A percentile compares a stretch with the other conserved stretches of the same genome.
Evolutionary conservation across 2,797 vertebrate species (phyloP).

Genomic region (Adelosebastes latens): DNA sequence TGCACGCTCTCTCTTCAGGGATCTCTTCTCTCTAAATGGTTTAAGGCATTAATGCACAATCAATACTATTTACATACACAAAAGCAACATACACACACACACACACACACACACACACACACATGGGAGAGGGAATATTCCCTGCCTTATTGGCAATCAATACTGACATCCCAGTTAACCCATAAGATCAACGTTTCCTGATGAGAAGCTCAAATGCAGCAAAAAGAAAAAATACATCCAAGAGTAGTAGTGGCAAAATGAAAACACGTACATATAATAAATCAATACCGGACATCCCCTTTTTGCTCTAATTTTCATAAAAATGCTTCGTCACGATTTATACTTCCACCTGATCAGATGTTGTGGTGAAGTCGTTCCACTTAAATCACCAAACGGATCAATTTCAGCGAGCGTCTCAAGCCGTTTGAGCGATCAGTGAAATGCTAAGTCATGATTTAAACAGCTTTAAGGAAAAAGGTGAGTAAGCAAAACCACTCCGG

Average conservation of each 20-base stretch:
- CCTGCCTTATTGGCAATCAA: slow-evolving; percentile 11
- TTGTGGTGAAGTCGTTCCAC: background rate
- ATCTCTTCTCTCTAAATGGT: background rate
- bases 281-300: background rate
- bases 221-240: background rate
- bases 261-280: background rate
- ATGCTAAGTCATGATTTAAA: background rate
- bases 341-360: background rate
- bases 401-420: background rate
- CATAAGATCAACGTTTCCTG: background rate
- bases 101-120: background rate
- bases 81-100: background rate
- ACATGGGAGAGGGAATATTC: background rate
- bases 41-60: slow-evolving; percentile 22
- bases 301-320: background rate
- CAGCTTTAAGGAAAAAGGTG: background rate
- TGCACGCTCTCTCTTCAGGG: background rate
- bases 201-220: background rate
- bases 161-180: background rate
- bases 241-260: background rate
- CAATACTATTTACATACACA: slow-evolving; percentile 9
- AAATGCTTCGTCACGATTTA: background rate
- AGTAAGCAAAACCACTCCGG: background rate
- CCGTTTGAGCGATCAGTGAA: background rate
- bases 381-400: background rate